Evolutionary conservation across 2,797 vertebrate genomes (phyloP).

Genomic region (Vultur gryphus): DNA sequence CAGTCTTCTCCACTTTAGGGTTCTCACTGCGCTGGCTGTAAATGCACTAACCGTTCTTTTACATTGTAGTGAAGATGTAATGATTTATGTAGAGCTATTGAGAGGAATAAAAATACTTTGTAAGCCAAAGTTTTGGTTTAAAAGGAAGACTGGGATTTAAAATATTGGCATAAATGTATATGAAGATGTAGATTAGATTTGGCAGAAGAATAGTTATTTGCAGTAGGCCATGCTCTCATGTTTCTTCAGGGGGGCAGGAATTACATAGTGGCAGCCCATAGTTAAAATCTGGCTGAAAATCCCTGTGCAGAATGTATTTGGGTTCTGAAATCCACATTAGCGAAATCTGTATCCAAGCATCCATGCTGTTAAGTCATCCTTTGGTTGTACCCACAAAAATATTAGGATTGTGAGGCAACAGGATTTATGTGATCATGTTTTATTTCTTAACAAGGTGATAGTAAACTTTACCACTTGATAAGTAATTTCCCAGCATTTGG

Average conservation of each 20-base stretch:
- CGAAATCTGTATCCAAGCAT: not conserved
- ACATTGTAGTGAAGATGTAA: not conserved
- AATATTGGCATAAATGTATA: not conserved
- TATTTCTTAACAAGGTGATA: not conserved
- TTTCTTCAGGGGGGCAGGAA: not conserved
- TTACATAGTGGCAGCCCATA: not conserved
- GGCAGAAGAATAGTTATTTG: not conserved
- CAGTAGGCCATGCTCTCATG: rapidly evolving
- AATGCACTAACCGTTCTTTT: not conserved
- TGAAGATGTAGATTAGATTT: not conserved
- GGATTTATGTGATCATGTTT: not conserved
- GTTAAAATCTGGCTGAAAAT: not conserved
- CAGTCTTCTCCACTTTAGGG: not conserved
- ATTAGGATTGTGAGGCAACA: not conserved
- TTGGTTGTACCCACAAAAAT: not conserved
- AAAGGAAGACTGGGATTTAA: not conserved
- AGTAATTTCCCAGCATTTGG: not conserved
- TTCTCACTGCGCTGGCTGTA: not conserved
- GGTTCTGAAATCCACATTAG: not conserved
- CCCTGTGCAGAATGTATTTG: not conserved
- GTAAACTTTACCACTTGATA: not conserved
- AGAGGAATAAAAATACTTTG: not conserved
- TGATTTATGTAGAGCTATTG: not conserved
- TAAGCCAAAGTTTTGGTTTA: not conserved
- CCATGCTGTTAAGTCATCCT: not conserved